These are phyloP conservation scores for Clitarchus hookeri DNA, from an alignment of 2,888 invertebrate genomes.

Conservation along the genomic window DNA sequence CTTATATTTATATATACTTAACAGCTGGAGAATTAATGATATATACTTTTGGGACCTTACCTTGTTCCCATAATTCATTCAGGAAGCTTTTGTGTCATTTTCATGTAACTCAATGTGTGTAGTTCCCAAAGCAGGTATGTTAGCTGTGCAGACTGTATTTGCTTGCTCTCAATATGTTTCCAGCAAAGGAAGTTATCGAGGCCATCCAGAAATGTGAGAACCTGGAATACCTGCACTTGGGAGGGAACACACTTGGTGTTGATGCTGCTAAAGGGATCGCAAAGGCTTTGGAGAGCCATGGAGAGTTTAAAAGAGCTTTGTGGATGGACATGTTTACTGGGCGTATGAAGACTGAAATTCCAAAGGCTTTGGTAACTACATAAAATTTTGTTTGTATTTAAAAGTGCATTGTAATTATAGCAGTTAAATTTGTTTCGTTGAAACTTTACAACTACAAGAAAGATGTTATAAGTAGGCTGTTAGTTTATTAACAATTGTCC, in stretches of 20 bases:
- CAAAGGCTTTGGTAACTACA: conserved; percentile 74
- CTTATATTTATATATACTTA: too few species aligned
- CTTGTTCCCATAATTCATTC: not conserved
- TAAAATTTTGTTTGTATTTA: not conserved
- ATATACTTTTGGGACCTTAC: not conserved
- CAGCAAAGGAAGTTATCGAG: conserved; percentile 74
- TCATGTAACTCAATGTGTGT: too few species aligned
- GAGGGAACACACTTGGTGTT: conserved; percentile 93
- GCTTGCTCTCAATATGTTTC: conserved; percentile 42
- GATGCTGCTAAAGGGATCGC: conserved; percentile 86
- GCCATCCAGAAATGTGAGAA: conserved; percentile 72
- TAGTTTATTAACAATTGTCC: too few species aligned
- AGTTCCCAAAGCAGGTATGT: not conserved
- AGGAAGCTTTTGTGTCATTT: not conserved
- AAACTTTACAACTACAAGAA: too few species aligned
- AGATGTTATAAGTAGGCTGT: too few species aligned
- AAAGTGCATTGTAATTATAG: too few species aligned
- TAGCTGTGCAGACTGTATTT: conserved; percentile 22
- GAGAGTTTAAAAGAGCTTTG: conserved; percentile 76
- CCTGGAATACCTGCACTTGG: conserved; percentile 77
- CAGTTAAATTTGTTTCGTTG: too few species aligned
- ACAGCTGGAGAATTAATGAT: too few species aligned
- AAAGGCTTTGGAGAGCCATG: conserved; percentile 75
- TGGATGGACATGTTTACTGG: conserved; percentile 99
- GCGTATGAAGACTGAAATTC: conserved; percentile 93